A percentile compares a stretch with the other conserved stretches of the same genome.
phyloP scores from a whole-genome alignment of 2,888 invertebrate genomes.

The Timema cristinae region DNA sequence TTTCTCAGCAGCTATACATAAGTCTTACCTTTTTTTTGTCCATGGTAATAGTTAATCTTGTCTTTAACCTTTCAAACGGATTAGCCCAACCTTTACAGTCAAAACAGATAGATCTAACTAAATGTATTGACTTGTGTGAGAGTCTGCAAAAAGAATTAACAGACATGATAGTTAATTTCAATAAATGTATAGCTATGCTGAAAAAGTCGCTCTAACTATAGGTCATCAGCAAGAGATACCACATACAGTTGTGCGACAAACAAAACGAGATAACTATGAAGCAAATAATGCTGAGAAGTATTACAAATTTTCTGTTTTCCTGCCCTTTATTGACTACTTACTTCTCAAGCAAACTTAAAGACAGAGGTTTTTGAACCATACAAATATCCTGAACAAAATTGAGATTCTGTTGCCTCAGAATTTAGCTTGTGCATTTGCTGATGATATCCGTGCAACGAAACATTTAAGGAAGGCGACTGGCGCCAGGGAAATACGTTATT shows the following conservation, averaged over 20 bases:
- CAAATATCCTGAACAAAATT: neutral
- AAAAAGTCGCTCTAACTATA: neutral
- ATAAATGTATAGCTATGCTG: neutral
- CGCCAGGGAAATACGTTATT: too few relatives aligned
- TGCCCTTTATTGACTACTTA: constrained; percentile 12
- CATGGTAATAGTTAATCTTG: neutral
- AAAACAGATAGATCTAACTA: constrained; percentile 1
- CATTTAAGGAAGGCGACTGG: too few relatives aligned
- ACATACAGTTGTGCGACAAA: neutral
- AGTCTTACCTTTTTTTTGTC: neutral
- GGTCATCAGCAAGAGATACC: constrained; percentile 9
- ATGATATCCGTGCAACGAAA: neutral
- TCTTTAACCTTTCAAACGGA: neutral
- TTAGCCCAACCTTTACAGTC: constrained; percentile 6
- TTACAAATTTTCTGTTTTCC: constrained; percentile 5
- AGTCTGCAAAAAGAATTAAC: constrained; percentile 7
- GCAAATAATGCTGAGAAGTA: neutral
- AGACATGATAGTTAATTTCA: neutral
- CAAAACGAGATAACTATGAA: neutral
- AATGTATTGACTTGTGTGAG: constrained; percentile 13
- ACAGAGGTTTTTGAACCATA: constrained; percentile 8
- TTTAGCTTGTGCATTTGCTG: neutral
- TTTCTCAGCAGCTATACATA: neutral
- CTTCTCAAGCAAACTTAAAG: neutral
- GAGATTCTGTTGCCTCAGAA: neutral